Evolutionary conservation across 2,888 invertebrate genomes (phyloP).

Genomic region (Acronicta leporina): DNA sequence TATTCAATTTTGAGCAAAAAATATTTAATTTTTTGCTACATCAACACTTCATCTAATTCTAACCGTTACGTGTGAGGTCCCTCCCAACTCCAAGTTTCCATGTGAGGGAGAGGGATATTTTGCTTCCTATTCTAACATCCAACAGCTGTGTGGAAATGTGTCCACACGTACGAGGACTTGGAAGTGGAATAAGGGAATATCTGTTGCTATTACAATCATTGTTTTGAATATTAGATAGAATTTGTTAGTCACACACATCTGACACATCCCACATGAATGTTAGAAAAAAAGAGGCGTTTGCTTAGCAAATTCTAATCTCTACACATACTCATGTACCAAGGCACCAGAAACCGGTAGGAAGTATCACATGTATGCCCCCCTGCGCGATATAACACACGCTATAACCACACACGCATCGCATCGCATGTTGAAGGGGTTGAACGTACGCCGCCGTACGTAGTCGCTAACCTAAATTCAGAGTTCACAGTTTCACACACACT

Average conservation of each 20-base stretch:
- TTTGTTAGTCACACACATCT: slow-evolving; percentile 69
- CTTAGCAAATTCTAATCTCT: slow-evolving; percentile 89
- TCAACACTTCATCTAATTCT: background rate
- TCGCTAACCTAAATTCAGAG: slow-evolving; percentile 76
- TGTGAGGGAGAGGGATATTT: slow-evolving; percentile 48
- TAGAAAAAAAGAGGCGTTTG: slow-evolving; percentile 86
- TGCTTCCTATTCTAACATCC: slow-evolving; percentile 57
- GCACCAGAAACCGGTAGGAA: slow-evolving; percentile 75
- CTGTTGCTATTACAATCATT: slow-evolving; percentile 16
- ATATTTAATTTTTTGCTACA: background rate
- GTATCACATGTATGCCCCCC: slow-evolving; percentile 79
- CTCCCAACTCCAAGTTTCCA: slow-evolving; percentile 50
- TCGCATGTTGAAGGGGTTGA: slow-evolving; percentile 83
- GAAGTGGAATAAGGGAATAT: slow-evolving; percentile 61
- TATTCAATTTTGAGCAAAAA: slow-evolving; percentile 12
- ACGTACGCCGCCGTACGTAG: slow-evolving; percentile 59
- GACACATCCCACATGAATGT: slow-evolving; percentile 58
- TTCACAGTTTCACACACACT: slow-evolving; percentile 63
- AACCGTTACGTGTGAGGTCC: slow-evolving; percentile 59
- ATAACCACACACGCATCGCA: slow-evolving; percentile 85
- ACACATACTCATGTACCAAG: slow-evolving; percentile 87
- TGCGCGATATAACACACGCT: slow-evolving; percentile 78
- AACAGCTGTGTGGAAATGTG: slow-evolving; percentile 64
- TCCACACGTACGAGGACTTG: slow-evolving; percentile 61
- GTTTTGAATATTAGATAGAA: slow-evolving; percentile 70